A percentile compares a stretch with the other conserved stretches of the same genome.
Evolutionary conservation across 1,140 invertebrate genomes (phyloP).

Genomic region (Philaenus spumarius): DNA sequence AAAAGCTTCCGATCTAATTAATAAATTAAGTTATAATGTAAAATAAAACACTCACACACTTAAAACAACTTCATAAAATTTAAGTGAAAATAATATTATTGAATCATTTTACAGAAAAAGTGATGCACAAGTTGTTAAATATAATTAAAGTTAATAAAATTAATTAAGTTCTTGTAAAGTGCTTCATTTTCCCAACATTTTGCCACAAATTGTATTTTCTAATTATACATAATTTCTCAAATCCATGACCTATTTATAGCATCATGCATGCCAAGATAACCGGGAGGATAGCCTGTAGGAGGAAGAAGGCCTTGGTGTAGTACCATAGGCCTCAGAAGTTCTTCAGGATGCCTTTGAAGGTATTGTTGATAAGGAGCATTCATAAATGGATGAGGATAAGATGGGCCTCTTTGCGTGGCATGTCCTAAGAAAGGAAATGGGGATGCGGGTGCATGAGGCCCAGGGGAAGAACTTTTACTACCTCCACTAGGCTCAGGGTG

Average conservation of each 20-base stretch:
- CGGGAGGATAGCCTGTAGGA: constrained; percentile 49
- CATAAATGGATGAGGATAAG: constrained; percentile 45
- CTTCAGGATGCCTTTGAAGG: constrained; percentile 52
- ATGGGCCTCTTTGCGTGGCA: constrained; percentile 39
- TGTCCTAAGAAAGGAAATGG: constrained; percentile 47
- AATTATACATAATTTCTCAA: constrained; percentile 19
- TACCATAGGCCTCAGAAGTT: constrained; percentile 46
- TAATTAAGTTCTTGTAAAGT: no score
- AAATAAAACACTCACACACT: no score
- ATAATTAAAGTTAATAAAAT: no score
- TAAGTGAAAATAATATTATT: no score
- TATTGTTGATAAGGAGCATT: constrained; percentile 60
- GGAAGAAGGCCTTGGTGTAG: constrained; percentile 49
- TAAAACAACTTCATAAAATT: no score
- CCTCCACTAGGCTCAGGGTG: constrained; percentile 36
- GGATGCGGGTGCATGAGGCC: constrained; percentile 35
- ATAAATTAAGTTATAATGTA: no score
- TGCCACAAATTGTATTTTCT: not conserved
- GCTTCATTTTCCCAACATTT: no score
- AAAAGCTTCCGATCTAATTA: no score
- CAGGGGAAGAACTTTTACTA: constrained; percentile 39
- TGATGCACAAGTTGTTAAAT: no score
- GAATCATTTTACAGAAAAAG: no score
- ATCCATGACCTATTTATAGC: constrained; percentile 50
- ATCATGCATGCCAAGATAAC: constrained; percentile 56